These are phyloP conservation scores for cattle (Bos taurus) DNA, from an alignment of 2,113 vertebrate genomes.

Conservation along the genomic window DNA sequence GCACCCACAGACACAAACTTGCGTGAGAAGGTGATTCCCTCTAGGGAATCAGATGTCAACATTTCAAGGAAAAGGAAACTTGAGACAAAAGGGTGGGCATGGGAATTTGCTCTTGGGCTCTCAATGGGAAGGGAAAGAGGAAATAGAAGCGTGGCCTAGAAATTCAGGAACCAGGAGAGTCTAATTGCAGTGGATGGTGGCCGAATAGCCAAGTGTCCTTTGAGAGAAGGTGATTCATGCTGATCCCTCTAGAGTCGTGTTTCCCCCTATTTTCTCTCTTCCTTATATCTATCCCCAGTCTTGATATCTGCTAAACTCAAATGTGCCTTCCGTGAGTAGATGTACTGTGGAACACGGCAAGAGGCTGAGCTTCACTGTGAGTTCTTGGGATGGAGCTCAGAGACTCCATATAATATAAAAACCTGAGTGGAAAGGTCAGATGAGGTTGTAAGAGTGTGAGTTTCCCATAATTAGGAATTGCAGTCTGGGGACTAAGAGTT, in stretches of 20 bases:
- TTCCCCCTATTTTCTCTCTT: background rate
- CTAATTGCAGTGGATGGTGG: background rate
- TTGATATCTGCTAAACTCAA: background rate
- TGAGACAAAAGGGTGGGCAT: background rate
- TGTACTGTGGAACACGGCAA: fast-evolving
- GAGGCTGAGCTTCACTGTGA: background rate
- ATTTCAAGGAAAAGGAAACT: background rate
- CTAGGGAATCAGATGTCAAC: background rate
- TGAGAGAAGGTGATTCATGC: background rate
- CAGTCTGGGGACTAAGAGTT: background rate
- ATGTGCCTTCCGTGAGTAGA: background rate
- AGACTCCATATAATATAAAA: background rate
- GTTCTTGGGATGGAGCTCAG: background rate
- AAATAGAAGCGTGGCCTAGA: background rate
- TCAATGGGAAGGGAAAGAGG: background rate
- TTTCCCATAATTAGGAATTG: background rate
- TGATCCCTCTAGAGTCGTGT: background rate
- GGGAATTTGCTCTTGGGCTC: background rate
- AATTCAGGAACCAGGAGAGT: background rate
- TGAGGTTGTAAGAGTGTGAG: background rate
- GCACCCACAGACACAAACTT: background rate
- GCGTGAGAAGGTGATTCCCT: background rate
- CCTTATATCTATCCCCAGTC: background rate
- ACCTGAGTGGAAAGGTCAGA: background rate
- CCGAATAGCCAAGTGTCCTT: background rate